Evolutionary conservation across 2,113 vertebrate species (phyloP).

Genomic region (Brienomyrus brachyistius): DNA sequence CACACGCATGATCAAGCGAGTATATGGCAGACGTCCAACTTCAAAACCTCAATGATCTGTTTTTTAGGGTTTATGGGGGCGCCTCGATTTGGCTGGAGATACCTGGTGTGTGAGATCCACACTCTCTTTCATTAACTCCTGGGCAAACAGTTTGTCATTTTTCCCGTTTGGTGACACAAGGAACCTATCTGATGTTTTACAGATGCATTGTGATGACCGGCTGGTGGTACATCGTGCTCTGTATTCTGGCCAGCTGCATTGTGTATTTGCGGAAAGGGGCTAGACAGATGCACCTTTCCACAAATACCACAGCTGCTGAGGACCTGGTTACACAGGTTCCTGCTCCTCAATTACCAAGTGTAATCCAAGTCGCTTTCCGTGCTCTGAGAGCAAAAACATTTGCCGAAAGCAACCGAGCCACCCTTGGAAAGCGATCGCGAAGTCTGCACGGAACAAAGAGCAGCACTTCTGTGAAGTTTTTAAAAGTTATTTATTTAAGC

Average conservation of each 20-base stretch:
- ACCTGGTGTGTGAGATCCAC: not conserved
- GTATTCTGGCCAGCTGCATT: not conserved
- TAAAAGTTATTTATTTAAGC: not conserved
- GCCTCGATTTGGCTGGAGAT: not conserved
- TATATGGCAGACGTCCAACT: not conserved
- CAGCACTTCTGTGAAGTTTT: not conserved
- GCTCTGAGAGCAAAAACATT: not conserved
- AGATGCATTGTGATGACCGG: not conserved
- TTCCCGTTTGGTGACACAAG: not conserved
- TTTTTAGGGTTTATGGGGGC: not conserved
- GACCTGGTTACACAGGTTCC: not conserved
- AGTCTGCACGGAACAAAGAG: not conserved
- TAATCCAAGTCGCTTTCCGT: not conserved
- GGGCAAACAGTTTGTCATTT: not conserved
- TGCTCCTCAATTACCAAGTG: not conserved
- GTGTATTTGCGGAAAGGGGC: not conserved
- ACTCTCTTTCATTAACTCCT: not conserved
- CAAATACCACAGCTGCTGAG: not conserved
- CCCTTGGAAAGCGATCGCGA: not conserved
- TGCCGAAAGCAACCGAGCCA: not conserved
- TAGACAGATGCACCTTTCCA: not conserved
- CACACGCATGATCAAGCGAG: not conserved
- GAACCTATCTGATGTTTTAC: not conserved
- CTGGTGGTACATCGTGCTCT: not conserved
- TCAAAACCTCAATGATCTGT: not conserved